A percentile compares a stretch with the other conserved stretches of the same genome.
Evolutionary conservation across 2,113 vertebrate genomes (phyloP).

Genomic region (Lichenostomus cassidix): DNA sequence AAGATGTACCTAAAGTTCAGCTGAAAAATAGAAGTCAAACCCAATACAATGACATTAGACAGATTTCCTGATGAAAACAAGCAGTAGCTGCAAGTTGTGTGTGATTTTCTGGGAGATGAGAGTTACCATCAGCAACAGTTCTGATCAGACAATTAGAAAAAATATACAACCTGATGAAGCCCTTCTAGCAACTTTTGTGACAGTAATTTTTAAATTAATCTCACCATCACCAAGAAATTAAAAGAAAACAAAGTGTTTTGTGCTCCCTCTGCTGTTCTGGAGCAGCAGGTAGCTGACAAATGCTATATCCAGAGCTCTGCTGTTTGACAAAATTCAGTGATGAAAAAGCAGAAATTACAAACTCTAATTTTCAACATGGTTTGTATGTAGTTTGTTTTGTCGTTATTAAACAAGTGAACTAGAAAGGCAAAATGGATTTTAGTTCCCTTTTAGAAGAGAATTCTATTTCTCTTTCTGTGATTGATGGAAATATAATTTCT

Average conservation of each 20-base stretch:
- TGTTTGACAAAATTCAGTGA: background rate
- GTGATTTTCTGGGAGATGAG: background rate
- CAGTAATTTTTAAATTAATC: background rate
- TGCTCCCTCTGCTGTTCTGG: constrained; percentile 57
- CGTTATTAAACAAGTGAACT: background rate
- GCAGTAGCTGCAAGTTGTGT: background rate
- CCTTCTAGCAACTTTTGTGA: background rate
- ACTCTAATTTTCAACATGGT: background rate
- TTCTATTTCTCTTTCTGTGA: background rate
- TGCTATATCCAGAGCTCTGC: background rate
- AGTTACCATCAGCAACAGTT: background rate
- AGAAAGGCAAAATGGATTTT: background rate
- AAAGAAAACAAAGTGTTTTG: constrained; percentile 1
- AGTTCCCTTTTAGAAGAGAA: background rate
- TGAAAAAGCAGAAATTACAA: background rate
- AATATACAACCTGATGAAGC: background rate
- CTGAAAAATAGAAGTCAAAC: background rate
- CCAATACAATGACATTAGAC: background rate
- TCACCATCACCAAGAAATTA: background rate
- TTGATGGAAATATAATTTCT: background rate
- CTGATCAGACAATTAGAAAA: background rate
- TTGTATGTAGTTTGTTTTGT: background rate
- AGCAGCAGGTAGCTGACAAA: background rate
- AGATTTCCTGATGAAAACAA: background rate
- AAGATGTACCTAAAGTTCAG: background rate